Evolutionary conservation across 1,140 invertebrate species (phyloP).

Genomic region (Drosophila nannoptera): DNA sequence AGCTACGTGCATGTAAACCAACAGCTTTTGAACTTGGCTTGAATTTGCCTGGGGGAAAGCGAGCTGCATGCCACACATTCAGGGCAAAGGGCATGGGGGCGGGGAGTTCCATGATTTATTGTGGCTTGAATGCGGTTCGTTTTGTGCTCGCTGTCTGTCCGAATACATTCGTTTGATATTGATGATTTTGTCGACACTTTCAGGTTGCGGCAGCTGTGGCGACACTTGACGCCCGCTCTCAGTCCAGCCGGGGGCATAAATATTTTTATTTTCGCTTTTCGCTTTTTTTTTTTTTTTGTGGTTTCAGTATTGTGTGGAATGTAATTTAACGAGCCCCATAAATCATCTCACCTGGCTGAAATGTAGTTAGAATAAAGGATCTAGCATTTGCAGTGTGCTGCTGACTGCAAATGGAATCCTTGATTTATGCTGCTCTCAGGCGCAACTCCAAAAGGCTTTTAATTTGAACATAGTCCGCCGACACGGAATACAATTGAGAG

Average conservation of each 20-base stretch:
- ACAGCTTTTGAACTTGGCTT: background rate
- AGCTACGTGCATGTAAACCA: background rate
- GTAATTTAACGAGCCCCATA: constrained; percentile 36
- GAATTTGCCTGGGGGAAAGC: background rate
- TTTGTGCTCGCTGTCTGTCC: constrained; percentile 23
- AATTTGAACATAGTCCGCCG: too few species aligned
- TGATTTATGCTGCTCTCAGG: background rate
- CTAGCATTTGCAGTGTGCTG: background rate
- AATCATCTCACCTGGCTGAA: constrained; percentile 34
- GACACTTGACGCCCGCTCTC: constrained; percentile 22
- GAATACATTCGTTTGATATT: constrained; percentile 46
- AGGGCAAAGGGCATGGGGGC: constrained; percentile 22
- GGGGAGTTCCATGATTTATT: constrained; percentile 58
- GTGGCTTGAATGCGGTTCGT: constrained; percentile 56
- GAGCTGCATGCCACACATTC: constrained; percentile 6
- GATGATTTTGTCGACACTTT: constrained; percentile 47
- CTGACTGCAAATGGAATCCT: too few species aligned
- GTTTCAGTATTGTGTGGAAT: constrained; percentile 16
- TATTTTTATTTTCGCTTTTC: too few species aligned
- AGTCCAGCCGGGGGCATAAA: constrained; percentile 8
- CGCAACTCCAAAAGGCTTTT: too few species aligned
- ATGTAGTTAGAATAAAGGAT: constrained; percentile 18
- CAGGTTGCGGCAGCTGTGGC: constrained; percentile 46
- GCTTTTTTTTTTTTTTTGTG: too few species aligned
- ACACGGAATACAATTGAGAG: too few species aligned